phyloP scores from a whole-genome alignment of 2,113 vertebrate species.

The Urocynchramus pylzowi region DNA sequence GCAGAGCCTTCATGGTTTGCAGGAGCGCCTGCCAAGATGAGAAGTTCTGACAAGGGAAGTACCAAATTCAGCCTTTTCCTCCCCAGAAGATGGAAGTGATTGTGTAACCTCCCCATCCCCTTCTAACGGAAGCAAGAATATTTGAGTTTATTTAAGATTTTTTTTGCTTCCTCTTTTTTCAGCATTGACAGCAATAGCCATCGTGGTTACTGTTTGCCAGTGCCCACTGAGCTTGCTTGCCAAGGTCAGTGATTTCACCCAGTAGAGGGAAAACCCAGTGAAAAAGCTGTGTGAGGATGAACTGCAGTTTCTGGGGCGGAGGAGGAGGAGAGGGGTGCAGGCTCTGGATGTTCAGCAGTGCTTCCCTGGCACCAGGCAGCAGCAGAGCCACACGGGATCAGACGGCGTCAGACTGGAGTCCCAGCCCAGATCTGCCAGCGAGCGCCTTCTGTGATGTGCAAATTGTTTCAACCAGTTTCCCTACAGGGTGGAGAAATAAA shows the following conservation, averaged over 20 bases:
- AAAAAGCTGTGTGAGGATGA: not conserved
- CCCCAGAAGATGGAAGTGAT: slow-evolving; percentile 3
- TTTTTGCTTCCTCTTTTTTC: slow-evolving; percentile 1
- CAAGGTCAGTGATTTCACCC: not conserved
- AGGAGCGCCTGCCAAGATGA: not conserved
- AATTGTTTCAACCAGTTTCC: slow-evolving; percentile 17
- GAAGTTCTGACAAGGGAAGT: slow-evolving; percentile 41
- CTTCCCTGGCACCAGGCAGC: not conserved
- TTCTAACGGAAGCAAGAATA: not conserved
- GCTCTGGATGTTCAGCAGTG: not conserved
- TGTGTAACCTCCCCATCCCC: not conserved
- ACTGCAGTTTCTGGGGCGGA: fast-evolving
- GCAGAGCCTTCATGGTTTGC: not conserved
- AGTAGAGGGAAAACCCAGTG: not conserved
- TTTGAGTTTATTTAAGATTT: not conserved
- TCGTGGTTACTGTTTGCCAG: not conserved
- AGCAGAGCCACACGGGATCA: not conserved
- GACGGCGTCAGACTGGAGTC: not conserved
- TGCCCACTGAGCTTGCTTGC: not conserved
- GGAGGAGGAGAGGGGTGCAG: not conserved
- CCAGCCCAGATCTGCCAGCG: not conserved
- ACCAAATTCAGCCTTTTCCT: slow-evolving; percentile 18
- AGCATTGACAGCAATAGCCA: not conserved
- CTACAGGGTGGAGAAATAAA: slow-evolving; percentile 23
- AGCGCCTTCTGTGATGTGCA: slow-evolving; percentile 4